Evolutionary conservation across 2,113 vertebrate species (phyloP), one percentile per base, ranked within the genome.

Genomic region (Rousettus leschenaultii): DNA sequence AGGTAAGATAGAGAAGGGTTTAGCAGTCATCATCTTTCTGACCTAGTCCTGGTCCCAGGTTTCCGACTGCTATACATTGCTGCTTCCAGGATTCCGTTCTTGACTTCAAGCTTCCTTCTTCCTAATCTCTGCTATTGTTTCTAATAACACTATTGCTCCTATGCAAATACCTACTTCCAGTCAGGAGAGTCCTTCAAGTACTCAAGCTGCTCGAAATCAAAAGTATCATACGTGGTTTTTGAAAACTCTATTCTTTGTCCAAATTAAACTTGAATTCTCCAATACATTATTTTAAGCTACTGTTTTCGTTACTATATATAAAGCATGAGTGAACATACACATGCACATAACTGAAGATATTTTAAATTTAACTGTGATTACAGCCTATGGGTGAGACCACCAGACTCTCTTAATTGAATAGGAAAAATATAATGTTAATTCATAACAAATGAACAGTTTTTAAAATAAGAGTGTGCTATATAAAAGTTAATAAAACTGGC

Each of bases 401-500:
- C 43, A 89, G 86, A 86, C 45, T 80, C 92, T 84, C 59, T 83
- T 95, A 93, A 95, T 95, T 96, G 93, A 94, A 87, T 43, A 86
- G 84, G 89, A 66, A 40, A 40, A 40, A 86, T 61, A 78, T 71
- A 97, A 87, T 53, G 68, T 95, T 97, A 94, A 96, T 96, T 77
- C 86, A 75, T 86, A 96, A 86, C 26, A 65, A 96, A 65, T 68
- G 70, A 95, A 78, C 26, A 88, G 38, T 63, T 96, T 96, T 96
- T 48, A 92, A 89, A 97, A 88, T 96, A 92, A 96, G 90, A 97
- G 79, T 65, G 89, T 59, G 45, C 83, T 66, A 86, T 18, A 79
- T n/a, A 80, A 85, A 97, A 95, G 86, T 95, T 75, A 95, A 95
- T 96, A 89, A 96, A 96, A 94, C 87, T 91, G 94, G 79, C 86